A percentile compares a stretch with the other conserved stretches of the same genome.
These are phyloP conservation scores for Cotesia chilonis DNA, from an alignment of 1,140 invertebrate genomes.

Conservation along the genomic window DNA sequence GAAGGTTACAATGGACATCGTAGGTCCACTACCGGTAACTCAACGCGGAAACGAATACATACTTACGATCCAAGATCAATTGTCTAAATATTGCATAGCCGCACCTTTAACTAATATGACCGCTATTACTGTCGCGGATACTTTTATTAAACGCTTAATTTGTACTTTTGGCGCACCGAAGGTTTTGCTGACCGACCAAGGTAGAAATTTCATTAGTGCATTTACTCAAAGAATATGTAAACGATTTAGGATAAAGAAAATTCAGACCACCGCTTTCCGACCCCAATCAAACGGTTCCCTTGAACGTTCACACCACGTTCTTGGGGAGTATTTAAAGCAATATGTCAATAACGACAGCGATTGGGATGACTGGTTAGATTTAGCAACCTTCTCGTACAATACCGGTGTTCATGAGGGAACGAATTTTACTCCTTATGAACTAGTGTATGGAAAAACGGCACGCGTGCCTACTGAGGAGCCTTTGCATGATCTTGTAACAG, in stretches of 20 bases:
- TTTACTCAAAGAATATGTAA: not conserved
- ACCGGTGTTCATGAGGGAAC: constrained; percentile 5
- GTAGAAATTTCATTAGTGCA: not conserved
- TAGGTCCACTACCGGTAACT: too few species aligned
- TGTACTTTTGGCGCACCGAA: too few species aligned
- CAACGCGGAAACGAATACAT: too few species aligned
- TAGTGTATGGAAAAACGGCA: not conserved
- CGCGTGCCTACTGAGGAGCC: constrained; percentile 1
- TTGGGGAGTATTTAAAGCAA: not conserved
- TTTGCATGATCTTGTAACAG: too few species aligned
- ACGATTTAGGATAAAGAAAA: not conserved
- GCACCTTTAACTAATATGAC: too few species aligned
- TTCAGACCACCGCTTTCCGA: not conserved
- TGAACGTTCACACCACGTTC: constrained; percentile 4
- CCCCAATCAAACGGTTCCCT: constrained; percentile 4
- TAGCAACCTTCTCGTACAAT: constrained; percentile 1
- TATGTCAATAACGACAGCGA: not conserved
- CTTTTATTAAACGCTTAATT: too few species aligned
- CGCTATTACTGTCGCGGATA: too few species aligned
- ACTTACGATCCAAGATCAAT: too few species aligned
- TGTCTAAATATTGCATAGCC: too few species aligned
- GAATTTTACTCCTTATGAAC: not conserved
- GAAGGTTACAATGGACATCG: too few species aligned
- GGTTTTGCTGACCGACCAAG: too few species aligned
- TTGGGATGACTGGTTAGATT: constrained; percentile 1